Evolutionary conservation across 2,888 invertebrate genomes (phyloP).

Genomic region (Caenorhabditis angaria): DNA sequence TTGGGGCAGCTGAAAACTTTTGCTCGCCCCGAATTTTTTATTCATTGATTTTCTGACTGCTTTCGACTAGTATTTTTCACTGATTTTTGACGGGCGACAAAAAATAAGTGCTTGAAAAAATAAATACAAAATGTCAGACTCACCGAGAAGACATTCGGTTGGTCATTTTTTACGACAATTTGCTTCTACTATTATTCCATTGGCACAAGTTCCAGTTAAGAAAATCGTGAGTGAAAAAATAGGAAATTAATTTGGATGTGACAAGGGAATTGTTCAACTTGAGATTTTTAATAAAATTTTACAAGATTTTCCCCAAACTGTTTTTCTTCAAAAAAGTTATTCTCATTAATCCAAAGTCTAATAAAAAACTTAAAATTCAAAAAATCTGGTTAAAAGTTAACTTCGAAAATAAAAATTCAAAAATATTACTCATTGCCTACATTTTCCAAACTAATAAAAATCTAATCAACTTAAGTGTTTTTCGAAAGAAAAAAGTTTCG

Average conservation of each 20-base stretch:
- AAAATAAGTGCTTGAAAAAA: not conserved
- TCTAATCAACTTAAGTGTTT: not conserved
- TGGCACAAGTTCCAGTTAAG: constrained; percentile 30
- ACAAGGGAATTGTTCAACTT: not conserved
- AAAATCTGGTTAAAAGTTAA: not conserved
- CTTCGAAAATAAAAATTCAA: constrained; percentile 12
- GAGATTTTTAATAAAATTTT: not conserved
- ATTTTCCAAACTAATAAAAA: not conserved
- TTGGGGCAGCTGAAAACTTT: not conserved
- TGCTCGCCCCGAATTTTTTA: constrained; percentile 14
- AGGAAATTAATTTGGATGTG: not conserved
- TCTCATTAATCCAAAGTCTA: not conserved
- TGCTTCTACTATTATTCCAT: constrained; percentile 40
- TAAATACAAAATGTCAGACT: not conserved
- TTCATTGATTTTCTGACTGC: constrained; percentile 21
- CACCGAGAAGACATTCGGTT: constrained; percentile 29
- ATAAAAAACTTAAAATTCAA: not conserved
- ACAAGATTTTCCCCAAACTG: too few relatives aligned
- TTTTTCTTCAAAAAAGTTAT: too few relatives aligned
- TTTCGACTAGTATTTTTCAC: not conserved
- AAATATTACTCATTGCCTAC: not conserved
- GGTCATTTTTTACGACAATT: constrained; percentile 35
- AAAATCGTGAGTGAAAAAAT: constrained; percentile 21
- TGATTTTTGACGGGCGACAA: not conserved
- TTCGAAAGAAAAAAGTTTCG: not conserved